Conservation (phyloP, 2,113 vertebrate species). For the Trogon melanurus region DNA sequence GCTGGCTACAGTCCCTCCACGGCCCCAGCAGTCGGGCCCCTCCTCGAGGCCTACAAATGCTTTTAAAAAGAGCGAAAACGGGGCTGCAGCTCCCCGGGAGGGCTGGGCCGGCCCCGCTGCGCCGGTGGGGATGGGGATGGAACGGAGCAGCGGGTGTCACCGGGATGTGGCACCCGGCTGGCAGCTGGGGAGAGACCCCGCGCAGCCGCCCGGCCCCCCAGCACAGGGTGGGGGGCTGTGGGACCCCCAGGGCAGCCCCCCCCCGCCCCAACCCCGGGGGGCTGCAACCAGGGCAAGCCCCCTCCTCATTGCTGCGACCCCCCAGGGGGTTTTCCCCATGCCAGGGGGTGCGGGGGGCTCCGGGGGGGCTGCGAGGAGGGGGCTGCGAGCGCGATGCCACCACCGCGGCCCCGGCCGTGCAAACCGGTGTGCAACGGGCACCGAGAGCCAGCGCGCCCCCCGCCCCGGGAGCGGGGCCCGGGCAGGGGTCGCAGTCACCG, state of each 20-base stretch:
- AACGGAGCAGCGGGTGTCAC: background rate
- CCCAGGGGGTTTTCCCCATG: background rate
- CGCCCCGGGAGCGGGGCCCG: background rate
- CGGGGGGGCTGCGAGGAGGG: too few species aligned
- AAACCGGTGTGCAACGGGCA: background rate
- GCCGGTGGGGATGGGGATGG: accelerated
- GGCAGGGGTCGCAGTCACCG: background rate
- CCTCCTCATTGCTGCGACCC: background rate
- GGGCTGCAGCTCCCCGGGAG: background rate
- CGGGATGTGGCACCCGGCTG: accelerated
- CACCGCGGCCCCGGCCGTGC: background rate
- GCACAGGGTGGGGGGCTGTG: too few species aligned
- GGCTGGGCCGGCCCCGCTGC: background rate
- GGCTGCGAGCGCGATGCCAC: background rate
- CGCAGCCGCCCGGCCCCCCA: background rate
- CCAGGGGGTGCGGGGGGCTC: background rate
- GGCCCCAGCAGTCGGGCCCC: background rate
- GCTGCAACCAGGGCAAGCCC: background rate
- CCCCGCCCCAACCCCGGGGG: background rate
- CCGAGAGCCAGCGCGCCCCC: background rate
- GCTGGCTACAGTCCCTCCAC: background rate
- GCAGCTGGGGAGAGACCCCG: background rate
- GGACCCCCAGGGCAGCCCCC: background rate
- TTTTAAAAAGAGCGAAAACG: background rate
- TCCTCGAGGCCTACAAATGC: background rate